phyloP scores from a whole-genome alignment of 2,797 vertebrate genomes.

The Diceros bicornis region DNA sequence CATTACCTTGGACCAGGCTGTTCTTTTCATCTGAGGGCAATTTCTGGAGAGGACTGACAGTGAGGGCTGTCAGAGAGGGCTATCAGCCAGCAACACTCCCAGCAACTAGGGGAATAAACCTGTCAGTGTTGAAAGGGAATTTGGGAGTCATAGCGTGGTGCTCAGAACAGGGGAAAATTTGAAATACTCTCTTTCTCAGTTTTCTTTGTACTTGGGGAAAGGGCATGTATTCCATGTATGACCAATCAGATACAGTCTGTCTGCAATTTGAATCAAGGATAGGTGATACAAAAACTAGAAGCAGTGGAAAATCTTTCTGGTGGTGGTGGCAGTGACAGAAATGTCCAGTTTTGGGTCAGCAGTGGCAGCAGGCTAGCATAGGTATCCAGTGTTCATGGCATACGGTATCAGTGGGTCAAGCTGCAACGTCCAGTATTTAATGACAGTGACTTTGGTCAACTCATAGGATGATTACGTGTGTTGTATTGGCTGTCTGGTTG shows the following conservation, averaged over 20 bases:
- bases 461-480: not conserved
- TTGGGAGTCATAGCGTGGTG: not conserved
- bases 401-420: not conserved
- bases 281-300: not conserved
- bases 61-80: not conserved
- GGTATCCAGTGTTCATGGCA: not conserved
- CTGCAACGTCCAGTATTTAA: not conserved
- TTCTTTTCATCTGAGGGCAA: not conserved
- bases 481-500: not conserved
- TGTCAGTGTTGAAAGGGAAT: not conserved
- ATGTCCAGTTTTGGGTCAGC: not conserved
- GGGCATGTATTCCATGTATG: not conserved
- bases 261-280: not conserved
- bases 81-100: not conserved
- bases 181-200: not conserved
- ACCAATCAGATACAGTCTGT: not conserved
- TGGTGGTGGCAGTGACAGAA: not conserved
- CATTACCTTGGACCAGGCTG: too few species aligned
- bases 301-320: not conserved
- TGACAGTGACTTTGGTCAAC: not conserved
- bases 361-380: not conserved
- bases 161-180: not conserved
- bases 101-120: not conserved
- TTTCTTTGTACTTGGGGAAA: not conserved
- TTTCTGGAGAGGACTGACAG: not conserved